Percentiles rank a stretch among this genome's conserved stretches.
Evolutionary conservation across 2,888 invertebrate genomes (phyloP).

Genomic region (Drosophila pegasa): DNA sequence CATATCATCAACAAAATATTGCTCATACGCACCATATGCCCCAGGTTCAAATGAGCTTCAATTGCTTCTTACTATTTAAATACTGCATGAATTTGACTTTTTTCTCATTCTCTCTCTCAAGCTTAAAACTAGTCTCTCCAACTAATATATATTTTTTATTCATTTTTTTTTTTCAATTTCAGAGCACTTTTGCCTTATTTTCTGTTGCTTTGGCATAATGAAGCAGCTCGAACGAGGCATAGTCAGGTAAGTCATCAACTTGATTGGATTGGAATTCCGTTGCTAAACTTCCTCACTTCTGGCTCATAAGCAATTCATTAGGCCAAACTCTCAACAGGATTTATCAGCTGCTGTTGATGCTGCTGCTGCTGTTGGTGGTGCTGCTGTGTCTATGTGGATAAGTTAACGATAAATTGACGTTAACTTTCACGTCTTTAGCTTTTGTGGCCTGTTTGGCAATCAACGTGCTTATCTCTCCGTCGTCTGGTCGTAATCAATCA

Average conservation of each 20-base stretch:
- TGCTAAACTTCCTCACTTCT: conserved; percentile 24
- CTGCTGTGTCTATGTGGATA: conserved; percentile 32
- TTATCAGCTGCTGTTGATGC: conserved; percentile 21
- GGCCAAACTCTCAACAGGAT: conserved; percentile 25
- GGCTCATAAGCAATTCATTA: conserved; percentile 42
- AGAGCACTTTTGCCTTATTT: not conserved
- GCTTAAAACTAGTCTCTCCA: too few relatives aligned
- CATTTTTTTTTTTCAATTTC: not conserved
- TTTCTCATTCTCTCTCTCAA: too few relatives aligned
- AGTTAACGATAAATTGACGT: conserved; percentile 31
- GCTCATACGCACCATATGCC: not conserved
- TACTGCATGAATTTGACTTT: too few relatives aligned
- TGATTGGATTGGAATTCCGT: conserved; percentile 3
- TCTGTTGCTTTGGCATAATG: not conserved
- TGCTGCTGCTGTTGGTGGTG: not conserved
- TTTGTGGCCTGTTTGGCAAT: conserved; percentile 46
- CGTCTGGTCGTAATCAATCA: conserved; percentile 56
- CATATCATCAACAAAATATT: not conserved
- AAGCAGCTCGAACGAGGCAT: not conserved
- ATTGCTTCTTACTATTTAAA: not conserved
- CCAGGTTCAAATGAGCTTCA: not conserved
- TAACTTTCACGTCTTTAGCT: conserved; percentile 46
- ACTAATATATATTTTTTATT: not conserved
- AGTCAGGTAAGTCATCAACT: not conserved
- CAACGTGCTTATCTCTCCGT: conserved; percentile 47